phyloP scores from a whole-genome alignment of 2,888 invertebrate species.

The Iphiclides podalirius region DNA sequence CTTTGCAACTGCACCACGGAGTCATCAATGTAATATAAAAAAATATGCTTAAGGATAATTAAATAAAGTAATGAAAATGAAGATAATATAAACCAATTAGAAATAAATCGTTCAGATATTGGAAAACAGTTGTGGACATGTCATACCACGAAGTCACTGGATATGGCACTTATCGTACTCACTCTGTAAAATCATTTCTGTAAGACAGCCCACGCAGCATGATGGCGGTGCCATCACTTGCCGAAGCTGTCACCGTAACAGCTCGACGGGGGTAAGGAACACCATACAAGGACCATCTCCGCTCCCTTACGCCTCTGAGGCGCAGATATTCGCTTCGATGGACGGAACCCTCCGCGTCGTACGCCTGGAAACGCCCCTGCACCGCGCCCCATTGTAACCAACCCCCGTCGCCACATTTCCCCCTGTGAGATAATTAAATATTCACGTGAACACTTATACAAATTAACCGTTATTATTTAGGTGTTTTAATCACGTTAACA shows the following conservation, averaged over 20 bases:
- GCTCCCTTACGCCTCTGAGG: slow-evolving; percentile 72
- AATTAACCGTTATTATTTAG: not conserved
- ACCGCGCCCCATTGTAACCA: slow-evolving; percentile 83
- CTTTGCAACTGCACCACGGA: too few relatives aligned
- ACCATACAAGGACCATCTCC: slow-evolving; percentile 54
- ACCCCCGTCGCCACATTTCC: slow-evolving; percentile 61
- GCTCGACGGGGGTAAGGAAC: slow-evolving; percentile 41
- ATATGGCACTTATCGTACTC: too few relatives aligned
- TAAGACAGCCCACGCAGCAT: slow-evolving; percentile 76
- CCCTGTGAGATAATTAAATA: too few relatives aligned
- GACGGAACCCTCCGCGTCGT: slow-evolving; percentile 52
- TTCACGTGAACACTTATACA: not conserved
- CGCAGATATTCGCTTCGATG: slow-evolving; percentile 60
- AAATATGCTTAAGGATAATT: too few relatives aligned
- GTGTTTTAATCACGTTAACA: too few relatives aligned
- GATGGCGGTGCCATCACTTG: slow-evolving; percentile 79
- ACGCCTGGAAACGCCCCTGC: slow-evolving; percentile 78
- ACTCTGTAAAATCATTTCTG: slow-evolving; percentile 78
- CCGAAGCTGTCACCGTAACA: slow-evolving; percentile 55
- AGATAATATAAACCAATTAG: too few relatives aligned
- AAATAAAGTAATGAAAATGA: too few relatives aligned
- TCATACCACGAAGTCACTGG: too few relatives aligned
- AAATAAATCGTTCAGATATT: too few relatives aligned
- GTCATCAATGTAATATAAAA: too few relatives aligned
- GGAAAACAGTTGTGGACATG: too few relatives aligned